A percentile compares a stretch with the other conserved stretches of the same genome.
phyloP scores from a whole-genome alignment of 2,888 invertebrate species.

The Eupelmus urozonus region DNA sequence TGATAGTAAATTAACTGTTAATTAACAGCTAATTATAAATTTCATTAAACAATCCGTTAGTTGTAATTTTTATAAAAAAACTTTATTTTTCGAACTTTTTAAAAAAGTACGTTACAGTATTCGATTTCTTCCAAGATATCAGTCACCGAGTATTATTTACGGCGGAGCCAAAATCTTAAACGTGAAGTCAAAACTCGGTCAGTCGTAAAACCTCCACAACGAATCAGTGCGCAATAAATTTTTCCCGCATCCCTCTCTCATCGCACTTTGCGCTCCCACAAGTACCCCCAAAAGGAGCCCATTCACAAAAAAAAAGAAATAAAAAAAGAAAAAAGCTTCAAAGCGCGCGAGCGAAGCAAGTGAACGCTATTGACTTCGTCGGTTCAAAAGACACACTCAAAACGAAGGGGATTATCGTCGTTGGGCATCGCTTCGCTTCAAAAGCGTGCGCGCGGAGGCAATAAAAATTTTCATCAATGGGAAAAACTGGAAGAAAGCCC shows the following conservation, averaged over 20 bases:
- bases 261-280: not conserved
- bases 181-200: constrained; percentile 24
- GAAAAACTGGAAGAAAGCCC: constrained; percentile 33
- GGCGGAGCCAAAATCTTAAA: not conserved
- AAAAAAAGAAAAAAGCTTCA: constrained; percentile 11
- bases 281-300: not conserved
- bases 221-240: constrained; percentile 26
- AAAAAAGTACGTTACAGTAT: not conserved
- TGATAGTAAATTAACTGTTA: too few species aligned
- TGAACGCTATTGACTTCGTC: constrained; percentile 41
- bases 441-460: constrained; percentile 13
- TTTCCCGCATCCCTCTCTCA: not conserved
- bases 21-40: too few species aligned
- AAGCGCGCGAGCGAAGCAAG: constrained; percentile 1
- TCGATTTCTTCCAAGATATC: too few species aligned
- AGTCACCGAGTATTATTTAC: not conserved
- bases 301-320: not conserved
- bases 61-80: not conserved
- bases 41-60: too few species aligned
- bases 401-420: constrained; percentile 12
- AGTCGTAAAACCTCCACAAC: not conserved
- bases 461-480: constrained; percentile 35
- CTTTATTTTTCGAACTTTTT: not conserved
- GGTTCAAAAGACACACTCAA: not conserved
- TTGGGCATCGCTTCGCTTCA: not conserved